A percentile compares a stretch with the other conserved stretches of the same genome.
phyloP scores from a whole-genome alignment of 2,797 vertebrate genomes.

The Notamacropus eugenii region DNA sequence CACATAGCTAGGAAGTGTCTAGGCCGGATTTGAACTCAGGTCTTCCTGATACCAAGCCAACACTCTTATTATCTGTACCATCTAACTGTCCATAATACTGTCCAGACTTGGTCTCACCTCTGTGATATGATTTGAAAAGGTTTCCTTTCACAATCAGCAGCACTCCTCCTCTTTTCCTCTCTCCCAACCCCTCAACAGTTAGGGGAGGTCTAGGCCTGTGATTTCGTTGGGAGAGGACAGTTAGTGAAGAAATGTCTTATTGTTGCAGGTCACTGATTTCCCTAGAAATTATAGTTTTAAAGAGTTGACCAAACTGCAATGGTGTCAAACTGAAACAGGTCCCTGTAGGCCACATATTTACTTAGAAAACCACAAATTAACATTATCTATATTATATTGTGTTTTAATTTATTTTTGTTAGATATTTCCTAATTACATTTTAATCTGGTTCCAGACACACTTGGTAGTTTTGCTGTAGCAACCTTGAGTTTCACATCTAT shows the following conservation, averaged over 20 bases:
- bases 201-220: neutral
- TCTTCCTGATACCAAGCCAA: neutral
- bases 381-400: neutral
- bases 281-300: neutral
- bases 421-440: neutral
- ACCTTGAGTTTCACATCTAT: neutral
- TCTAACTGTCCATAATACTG: neutral
- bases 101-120: neutral
- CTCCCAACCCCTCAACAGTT: neutral
- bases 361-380: neutral
- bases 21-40: neutral
- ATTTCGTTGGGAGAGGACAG: neutral
- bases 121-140: neutral
- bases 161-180: rapidly evolving
- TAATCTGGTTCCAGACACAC: neutral
- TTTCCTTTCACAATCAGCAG: neutral
- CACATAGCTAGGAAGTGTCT: neutral
- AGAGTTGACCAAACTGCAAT: neutral
- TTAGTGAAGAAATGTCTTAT: neutral
- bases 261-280: neutral
- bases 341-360: neutral
- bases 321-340: neutral
- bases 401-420: neutral
- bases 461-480: neutral
- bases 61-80: neutral